A percentile compares a stretch with the other conserved stretches of the same genome.
phyloP scores from a whole-genome alignment of 2,888 invertebrate species.

The Eupeodes luniger region DNA sequence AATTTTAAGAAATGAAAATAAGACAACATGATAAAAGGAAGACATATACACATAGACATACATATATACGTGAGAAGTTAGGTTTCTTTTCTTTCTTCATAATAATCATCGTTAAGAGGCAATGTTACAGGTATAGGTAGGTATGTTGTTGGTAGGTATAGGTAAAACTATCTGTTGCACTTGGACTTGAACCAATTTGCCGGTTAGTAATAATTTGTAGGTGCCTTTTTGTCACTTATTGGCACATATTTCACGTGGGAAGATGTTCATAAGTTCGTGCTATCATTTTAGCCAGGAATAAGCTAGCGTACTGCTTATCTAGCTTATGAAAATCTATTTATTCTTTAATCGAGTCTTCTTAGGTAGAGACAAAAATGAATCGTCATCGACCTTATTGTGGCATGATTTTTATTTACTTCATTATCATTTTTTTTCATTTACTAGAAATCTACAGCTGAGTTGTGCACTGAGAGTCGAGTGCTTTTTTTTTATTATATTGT shows the following conservation, averaged over 20 bases:
- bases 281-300: background rate
- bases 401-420: conserved; percentile 66
- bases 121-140: too few relatives aligned
- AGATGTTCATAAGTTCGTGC: background rate
- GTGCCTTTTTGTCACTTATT: too few relatives aligned
- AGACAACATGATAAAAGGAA: background rate
- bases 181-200: background rate
- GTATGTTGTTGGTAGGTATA: too few relatives aligned
- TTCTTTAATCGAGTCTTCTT: too few relatives aligned
- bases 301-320: too few relatives aligned
- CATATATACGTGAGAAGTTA: background rate
- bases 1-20: background rate
- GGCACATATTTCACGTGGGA: too few relatives aligned
- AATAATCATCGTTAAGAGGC: too few relatives aligned
- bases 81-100: too few relatives aligned
- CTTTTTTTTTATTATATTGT: background rate
- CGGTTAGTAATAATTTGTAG: background rate
- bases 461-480: background rate
- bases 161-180: background rate
- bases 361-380: too few relatives aligned
- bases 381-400: conserved; percentile 26
- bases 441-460: too few relatives aligned
- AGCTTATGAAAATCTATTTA: too few relatives aligned
- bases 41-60: too few relatives aligned
- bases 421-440: background rate